A percentile compares a stretch with the other conserved stretches of the same genome.
These are phyloP conservation scores for Bombus huntii DNA, from an alignment of 1,140 invertebrate genomes.

Conservation along the genomic window DNA sequence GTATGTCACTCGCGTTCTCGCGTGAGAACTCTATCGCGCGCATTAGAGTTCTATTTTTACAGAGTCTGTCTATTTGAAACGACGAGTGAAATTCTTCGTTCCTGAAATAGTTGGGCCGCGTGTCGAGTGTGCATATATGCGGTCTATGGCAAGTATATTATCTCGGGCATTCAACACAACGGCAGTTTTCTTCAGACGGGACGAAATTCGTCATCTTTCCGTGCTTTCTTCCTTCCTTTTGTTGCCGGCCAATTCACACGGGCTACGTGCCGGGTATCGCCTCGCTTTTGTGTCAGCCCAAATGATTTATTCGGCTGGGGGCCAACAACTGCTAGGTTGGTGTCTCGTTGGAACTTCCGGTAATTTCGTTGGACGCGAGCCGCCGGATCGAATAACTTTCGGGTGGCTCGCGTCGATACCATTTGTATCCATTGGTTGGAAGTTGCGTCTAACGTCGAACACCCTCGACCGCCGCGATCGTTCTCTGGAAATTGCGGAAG, in stretches of 20 bases:
- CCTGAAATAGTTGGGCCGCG: neutral
- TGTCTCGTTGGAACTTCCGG: constrained; percentile 61
- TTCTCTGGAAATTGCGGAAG: constrained; percentile 20
- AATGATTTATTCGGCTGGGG: constrained; percentile 72
- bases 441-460: constrained; percentile 34
- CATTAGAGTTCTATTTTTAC: neutral
- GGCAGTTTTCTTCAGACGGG: constrained; percentile 10
- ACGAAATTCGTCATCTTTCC: constrained; percentile 31
- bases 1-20: too few relatives aligned
- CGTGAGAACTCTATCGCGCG: neutral
- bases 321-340: constrained; percentile 38
- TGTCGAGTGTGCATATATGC: neutral
- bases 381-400: constrained; percentile 63
- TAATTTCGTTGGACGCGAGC: constrained; percentile 73
- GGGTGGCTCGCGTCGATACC: constrained; percentile 41
- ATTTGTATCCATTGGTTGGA: constrained; percentile 57
- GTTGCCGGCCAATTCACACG: neutral
- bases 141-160: neutral
- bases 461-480: neutral
- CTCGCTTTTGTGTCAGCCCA: constrained; percentile 53
- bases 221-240: constrained; percentile 23
- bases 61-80: neutral
- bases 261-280: constrained; percentile 45
- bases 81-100: neutral
- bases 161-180: neutral